phyloP scores from a whole-genome alignment of 1,140 invertebrate genomes.

The Maniola jurtina region DNA sequence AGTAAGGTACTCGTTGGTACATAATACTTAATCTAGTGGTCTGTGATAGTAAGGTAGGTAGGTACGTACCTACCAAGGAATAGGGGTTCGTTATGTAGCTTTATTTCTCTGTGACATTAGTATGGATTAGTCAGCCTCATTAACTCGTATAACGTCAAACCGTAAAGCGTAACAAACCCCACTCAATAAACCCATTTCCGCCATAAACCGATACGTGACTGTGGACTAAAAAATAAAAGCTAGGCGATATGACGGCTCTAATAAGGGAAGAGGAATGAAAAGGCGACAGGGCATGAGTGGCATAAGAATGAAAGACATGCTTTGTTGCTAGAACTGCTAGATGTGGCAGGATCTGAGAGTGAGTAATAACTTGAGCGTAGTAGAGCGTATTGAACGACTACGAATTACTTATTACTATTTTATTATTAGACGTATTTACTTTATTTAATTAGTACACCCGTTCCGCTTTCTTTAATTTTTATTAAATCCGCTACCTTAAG shows the following conservation, averaged over 20 bases:
- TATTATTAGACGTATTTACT: too few relatives aligned
- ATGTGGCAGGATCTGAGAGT: conserved; percentile 11
- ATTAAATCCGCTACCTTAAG: too few relatives aligned
- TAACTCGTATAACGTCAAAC: conserved; percentile 15
- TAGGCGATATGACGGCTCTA: conserved; percentile 39
- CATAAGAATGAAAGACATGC: conserved; percentile 38
- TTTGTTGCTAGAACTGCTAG: conserved; percentile 10
- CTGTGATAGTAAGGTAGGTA: too few relatives aligned
- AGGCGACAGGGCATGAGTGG: conserved; percentile 37
- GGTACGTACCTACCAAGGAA: too few relatives aligned
- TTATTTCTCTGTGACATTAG: conserved; percentile 10
- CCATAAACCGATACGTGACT: conserved; percentile 27
- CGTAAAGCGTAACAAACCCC: conserved; percentile 23
- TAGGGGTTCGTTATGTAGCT: too few relatives aligned
- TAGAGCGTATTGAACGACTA: too few relatives aligned
- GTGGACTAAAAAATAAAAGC: conserved; percentile 43
- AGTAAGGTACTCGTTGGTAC: too few relatives aligned
- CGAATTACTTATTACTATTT: too few relatives aligned
- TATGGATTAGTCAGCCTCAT: conserved; percentile 13
- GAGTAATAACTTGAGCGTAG: neutral
- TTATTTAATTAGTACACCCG: too few relatives aligned
- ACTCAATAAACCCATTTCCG: conserved; percentile 30
- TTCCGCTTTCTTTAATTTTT: too few relatives aligned
- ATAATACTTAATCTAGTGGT: too few relatives aligned
- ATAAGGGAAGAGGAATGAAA: conserved; percentile 43